Evolutionary conservation across 2,797 vertebrate genomes (phyloP).

Genomic region (Rhabdomys pumilio): DNA sequence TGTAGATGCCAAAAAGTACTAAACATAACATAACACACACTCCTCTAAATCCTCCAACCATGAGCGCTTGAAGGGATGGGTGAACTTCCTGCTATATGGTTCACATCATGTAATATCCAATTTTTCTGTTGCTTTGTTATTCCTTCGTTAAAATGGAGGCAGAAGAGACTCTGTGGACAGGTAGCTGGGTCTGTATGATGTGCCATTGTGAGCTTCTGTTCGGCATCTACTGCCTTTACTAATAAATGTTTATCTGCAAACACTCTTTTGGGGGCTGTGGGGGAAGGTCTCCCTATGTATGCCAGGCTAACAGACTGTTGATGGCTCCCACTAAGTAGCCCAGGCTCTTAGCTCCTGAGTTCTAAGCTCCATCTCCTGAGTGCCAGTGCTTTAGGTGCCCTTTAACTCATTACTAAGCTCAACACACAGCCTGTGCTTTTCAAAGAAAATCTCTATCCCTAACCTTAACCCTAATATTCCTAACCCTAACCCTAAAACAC

Average conservation of each 20-base stretch:
- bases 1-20: neutral
- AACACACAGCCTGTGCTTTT: neutral
- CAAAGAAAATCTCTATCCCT: neutral
- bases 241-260: slow-evolving; percentile 29
- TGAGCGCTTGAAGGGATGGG: neutral
- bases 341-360: neutral
- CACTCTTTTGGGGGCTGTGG: neutral
- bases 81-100: slow-evolving; percentile 29
- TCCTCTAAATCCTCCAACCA: neutral
- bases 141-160: slow-evolving; percentile 36
- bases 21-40: neutral
- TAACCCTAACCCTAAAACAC: neutral
- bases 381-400: neutral
- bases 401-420: neutral
- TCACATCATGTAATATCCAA: neutral
- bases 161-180: neutral
- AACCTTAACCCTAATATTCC: neutral
- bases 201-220: neutral
- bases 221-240: neutral
- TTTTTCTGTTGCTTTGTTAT: slow-evolving; percentile 35
- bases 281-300: neutral
- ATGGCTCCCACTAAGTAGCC: neutral
- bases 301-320: neutral
- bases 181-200: neutral
- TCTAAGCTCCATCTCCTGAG: neutral